phyloP scores from a whole-genome alignment of 2,888 invertebrate genomes.

The Eremobia ochroleuca region DNA sequence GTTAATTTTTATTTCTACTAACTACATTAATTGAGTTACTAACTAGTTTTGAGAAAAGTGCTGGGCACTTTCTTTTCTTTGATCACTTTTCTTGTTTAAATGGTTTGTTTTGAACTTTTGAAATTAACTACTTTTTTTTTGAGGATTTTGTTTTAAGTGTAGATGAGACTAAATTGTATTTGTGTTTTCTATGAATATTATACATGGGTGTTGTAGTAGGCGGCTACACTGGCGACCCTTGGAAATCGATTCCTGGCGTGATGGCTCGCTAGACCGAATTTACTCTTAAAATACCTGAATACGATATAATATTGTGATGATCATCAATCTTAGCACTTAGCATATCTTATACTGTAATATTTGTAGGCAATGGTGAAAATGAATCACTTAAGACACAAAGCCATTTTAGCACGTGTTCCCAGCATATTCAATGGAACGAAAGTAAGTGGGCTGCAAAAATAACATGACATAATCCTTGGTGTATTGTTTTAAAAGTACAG shows the following conservation, averaged over 20 bases:
- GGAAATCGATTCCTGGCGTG: too few species aligned
- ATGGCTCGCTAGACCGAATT: too few species aligned
- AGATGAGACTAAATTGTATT: slow-evolving; percentile 12
- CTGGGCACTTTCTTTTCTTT: slow-evolving; percentile 37
- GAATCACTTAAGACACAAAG: not conserved
- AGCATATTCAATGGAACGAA: slow-evolving; percentile 29
- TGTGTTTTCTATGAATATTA: not conserved
- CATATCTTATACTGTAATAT: not conserved
- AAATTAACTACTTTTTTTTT: slow-evolving; percentile 8
- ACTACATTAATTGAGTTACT: slow-evolving; percentile 51
- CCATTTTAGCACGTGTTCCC: not conserved
- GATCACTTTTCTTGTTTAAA: slow-evolving; percentile 53
- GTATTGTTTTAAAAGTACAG: slow-evolving; percentile 72
- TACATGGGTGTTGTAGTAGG: not conserved
- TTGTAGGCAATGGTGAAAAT: slow-evolving; percentile 10
- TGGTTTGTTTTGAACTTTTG: slow-evolving; percentile 37
- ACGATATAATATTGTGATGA: not conserved
- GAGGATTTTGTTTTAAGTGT: not conserved
- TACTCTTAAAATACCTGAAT: too few species aligned
- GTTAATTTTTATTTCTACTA: slow-evolving; percentile 48
- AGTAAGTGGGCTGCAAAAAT: slow-evolving; percentile 72
- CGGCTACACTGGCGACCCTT: too few species aligned
- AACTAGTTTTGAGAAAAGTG: slow-evolving; percentile 21
- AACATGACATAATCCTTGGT: slow-evolving; percentile 73
- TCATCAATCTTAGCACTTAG: not conserved